phyloP scores from a whole-genome alignment of 2,888 invertebrate genomes.

The Dryocosmus kuriphilus region DNA sequence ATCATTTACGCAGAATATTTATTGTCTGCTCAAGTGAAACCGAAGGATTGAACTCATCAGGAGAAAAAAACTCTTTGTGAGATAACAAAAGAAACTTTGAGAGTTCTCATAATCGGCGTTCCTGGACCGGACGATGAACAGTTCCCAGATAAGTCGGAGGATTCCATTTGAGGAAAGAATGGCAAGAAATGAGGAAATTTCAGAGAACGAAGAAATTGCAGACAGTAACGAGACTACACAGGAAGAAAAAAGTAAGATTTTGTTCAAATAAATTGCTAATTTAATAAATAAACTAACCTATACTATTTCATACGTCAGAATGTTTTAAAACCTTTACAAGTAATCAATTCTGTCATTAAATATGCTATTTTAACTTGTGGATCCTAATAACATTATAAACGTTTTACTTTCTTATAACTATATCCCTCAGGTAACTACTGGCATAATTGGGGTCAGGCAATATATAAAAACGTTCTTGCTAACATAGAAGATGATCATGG shows the following conservation, averaged over 20 bases:
- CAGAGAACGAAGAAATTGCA: not conserved
- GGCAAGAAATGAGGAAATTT: not conserved
- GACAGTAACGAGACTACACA: not conserved
- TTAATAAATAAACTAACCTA: not conserved
- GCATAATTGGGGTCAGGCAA: not conserved
- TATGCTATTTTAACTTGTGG: not conserved
- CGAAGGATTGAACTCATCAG: too few species aligned
- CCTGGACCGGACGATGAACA: constrained; percentile 1
- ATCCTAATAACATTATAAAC: not conserved
- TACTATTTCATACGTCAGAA: too few species aligned
- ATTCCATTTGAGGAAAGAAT: constrained; percentile 4
- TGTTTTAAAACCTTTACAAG: not conserved
- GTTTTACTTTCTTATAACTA: not conserved
- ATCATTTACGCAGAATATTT: constrained; percentile 1
- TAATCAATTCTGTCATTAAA: not conserved
- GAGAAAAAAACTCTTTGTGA: too few species aligned
- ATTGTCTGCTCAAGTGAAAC: not conserved
- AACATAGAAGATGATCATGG: not conserved
- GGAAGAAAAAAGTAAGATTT: not conserved
- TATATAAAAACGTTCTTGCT: not conserved
- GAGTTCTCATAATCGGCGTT: too few species aligned
- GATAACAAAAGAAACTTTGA: too few species aligned
- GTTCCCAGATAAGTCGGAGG: not conserved
- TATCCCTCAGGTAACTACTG: not conserved
- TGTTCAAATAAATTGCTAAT: not conserved